phyloP scores from a whole-genome alignment of 2,888 invertebrate genomes.

The Abrostola triplasia region DNA sequence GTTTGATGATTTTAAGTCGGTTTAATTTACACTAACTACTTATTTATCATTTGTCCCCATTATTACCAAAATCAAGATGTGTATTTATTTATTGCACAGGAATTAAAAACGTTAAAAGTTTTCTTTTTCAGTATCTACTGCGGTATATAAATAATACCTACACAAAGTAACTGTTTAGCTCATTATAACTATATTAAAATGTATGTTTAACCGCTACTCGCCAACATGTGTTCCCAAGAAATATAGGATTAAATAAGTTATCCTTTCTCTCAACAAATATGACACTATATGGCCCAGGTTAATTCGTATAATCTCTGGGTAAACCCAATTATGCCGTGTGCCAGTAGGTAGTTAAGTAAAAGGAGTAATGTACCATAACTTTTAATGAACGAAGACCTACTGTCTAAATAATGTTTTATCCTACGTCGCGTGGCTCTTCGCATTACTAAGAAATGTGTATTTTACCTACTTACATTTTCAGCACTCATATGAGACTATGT shows the following conservation, averaged over 20 bases:
- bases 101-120: too few species aligned
- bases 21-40: too few species aligned
- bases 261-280: conserved; percentile 18
- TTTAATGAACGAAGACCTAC: conserved; percentile 48
- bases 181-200: not conserved
- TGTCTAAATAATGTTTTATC: conserved; percentile 15
- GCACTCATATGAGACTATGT: not conserved
- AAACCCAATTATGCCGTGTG: conserved; percentile 47
- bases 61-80: too few species aligned
- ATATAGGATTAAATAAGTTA: conserved; percentile 30
- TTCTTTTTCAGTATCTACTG: too few species aligned
- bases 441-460: conserved; percentile 34
- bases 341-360: conserved; percentile 24
- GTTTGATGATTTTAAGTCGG: too few species aligned
- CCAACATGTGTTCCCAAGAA: conserved; percentile 1
- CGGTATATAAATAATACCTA: too few species aligned
- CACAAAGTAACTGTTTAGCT: not conserved
- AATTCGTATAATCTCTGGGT: conserved; percentile 44
- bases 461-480: conserved; percentile 12
- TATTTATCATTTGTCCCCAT: too few species aligned
- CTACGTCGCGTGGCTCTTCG: conserved; percentile 27
- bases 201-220: not conserved
- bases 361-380: conserved; percentile 50
- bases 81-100: too few species aligned
- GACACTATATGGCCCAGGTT: conserved; percentile 35